Percentiles rank a stretch among this genome's conserved stretches.
These are phyloP conservation scores for Habrosyne pyritoides DNA, from an alignment of 2,888 invertebrate species.

Conservation along the genomic window DNA sequence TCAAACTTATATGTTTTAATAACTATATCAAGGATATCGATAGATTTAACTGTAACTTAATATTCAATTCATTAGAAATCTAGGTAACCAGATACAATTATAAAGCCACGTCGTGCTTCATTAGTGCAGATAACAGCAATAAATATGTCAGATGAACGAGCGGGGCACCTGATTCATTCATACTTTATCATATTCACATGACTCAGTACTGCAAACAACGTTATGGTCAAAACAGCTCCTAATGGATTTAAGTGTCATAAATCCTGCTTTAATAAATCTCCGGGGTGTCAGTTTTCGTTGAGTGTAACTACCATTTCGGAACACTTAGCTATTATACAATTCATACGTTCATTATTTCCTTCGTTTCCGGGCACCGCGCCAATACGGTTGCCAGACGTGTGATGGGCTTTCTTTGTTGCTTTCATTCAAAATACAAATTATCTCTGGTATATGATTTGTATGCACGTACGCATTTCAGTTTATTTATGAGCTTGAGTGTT, in stretches of 20 bases:
- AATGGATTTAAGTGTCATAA: slow-evolving; percentile 41
- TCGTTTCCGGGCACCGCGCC: slow-evolving; percentile 45
- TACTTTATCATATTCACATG: slow-evolving; percentile 18
- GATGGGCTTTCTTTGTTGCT: slow-evolving; percentile 32
- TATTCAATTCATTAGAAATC: slow-evolving; percentile 1
- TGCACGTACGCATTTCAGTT: not conserved
- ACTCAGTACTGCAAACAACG: slow-evolving; percentile 23
- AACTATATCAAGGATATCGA: slow-evolving; percentile 5
- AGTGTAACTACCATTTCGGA: slow-evolving; percentile 37
- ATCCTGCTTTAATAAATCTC: slow-evolving; percentile 42
- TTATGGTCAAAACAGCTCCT: slow-evolving; percentile 37
- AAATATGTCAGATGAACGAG: slow-evolving; percentile 5
- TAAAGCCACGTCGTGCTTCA: not conserved
- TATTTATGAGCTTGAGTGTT: not conserved
- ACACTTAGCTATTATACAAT: slow-evolving; percentile 29
- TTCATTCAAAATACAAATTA: slow-evolving; percentile 39
- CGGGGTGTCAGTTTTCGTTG: slow-evolving; percentile 44
- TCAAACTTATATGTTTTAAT: not conserved
- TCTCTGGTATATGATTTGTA: not conserved
- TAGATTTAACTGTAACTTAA: not conserved
- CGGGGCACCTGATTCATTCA: slow-evolving; percentile 16
- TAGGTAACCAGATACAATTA: slow-evolving; percentile 5
- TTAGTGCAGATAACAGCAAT: slow-evolving; percentile 11
- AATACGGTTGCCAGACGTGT: slow-evolving; percentile 46
- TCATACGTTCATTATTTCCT: slow-evolving; percentile 27